These are phyloP conservation scores for Epirrhoe alternata DNA, from an alignment of 2,888 invertebrate species.

Conservation along the genomic window DNA sequence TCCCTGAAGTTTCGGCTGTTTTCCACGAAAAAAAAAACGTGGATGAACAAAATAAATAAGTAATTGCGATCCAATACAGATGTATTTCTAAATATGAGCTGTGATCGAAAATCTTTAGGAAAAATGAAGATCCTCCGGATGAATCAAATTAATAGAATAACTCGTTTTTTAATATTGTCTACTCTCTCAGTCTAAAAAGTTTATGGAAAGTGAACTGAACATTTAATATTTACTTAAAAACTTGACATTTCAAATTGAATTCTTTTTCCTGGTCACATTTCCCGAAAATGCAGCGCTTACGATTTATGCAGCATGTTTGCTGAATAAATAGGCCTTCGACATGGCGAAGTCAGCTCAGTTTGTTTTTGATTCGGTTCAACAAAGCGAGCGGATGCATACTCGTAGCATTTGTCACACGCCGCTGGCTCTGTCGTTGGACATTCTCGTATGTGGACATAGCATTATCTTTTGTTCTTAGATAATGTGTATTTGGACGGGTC, in stretches of 20 bases:
- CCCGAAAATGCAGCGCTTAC: constrained; percentile 29
- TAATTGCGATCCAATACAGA: too few relatives aligned
- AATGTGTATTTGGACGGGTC: too few relatives aligned
- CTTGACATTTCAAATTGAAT: constrained; percentile 10
- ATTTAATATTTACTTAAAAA: not conserved
- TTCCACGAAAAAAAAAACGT: too few relatives aligned
- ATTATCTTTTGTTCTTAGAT: too few relatives aligned
- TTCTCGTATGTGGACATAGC: constrained; percentile 12
- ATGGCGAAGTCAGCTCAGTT: constrained; percentile 59
- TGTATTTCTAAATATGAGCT: too few relatives aligned
- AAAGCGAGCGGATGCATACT: constrained; percentile 63
- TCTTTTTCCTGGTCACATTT: constrained; percentile 19
- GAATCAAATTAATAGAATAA: too few relatives aligned
- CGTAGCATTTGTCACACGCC: constrained; percentile 69
- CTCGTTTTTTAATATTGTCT: not conserved
- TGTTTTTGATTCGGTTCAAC: constrained; percentile 74
- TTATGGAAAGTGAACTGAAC: too few relatives aligned
- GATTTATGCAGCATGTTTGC: constrained; percentile 33
- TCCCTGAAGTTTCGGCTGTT: too few relatives aligned
- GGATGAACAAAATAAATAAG: too few relatives aligned
- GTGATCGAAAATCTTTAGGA: too few relatives aligned
- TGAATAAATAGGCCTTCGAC: constrained; percentile 45
- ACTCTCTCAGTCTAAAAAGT: too few relatives aligned
- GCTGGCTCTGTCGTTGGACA: constrained; percentile 47
- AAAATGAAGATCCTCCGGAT: too few relatives aligned